phyloP scores from a whole-genome alignment of 2,888 invertebrate genomes.

The Axea sp. region DNA sequence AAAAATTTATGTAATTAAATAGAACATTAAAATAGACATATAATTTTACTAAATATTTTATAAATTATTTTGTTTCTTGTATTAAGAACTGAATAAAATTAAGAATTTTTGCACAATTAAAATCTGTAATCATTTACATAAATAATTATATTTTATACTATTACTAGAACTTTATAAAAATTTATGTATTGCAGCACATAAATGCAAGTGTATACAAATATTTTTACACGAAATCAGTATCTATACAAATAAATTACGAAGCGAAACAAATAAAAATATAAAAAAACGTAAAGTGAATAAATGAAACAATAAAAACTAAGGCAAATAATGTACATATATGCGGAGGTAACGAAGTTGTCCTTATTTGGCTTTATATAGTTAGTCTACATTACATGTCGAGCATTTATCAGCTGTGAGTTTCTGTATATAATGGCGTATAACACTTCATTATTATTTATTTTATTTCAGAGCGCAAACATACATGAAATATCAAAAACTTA shows the following conservation, averaged over 20 bases:
- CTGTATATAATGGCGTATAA: constrained; percentile 35
- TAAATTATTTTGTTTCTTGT: too few relatives aligned
- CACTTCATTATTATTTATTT: constrained; percentile 51
- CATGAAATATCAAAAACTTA: constrained; percentile 24
- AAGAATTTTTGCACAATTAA: too few relatives aligned
- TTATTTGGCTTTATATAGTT: constrained; percentile 67
- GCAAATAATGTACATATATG: constrained; percentile 53
- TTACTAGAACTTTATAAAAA: too few relatives aligned
- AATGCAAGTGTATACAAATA: too few relatives aligned
- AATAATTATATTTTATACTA: too few relatives aligned
- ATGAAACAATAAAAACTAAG: constrained; percentile 27
- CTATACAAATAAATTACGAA: constrained; percentile 4
- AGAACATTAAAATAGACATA: too few relatives aligned
- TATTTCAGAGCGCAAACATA: constrained; percentile 22
- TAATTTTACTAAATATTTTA: too few relatives aligned
- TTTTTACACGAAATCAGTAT: constrained; percentile 31
- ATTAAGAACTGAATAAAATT: too few relatives aligned
- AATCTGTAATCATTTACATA: too few relatives aligned
- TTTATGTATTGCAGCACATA: too few relatives aligned
- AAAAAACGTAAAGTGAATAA: constrained; percentile 36
- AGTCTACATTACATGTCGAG: constrained; percentile 60
- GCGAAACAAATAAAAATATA: constrained; percentile 19
- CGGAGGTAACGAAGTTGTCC: constrained; percentile 65
- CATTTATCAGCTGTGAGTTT: constrained; percentile 31
- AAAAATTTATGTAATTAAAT: too few relatives aligned